These are phyloP conservation scores for Synanthedon tipuliformis DNA, from an alignment of 2,888 invertebrate genomes.

Conservation along the genomic window DNA sequence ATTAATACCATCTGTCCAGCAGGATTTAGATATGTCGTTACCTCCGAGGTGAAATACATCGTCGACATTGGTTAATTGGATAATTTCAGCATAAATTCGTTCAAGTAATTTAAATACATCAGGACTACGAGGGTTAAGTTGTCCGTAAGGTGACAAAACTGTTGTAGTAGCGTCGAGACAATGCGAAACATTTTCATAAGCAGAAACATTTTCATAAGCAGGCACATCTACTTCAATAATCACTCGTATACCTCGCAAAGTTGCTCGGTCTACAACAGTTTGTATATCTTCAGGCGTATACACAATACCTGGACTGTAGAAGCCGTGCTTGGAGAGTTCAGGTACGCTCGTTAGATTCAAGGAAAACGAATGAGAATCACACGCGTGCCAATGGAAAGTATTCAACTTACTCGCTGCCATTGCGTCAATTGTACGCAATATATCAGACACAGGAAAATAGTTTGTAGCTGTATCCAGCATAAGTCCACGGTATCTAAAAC, in stretches of 20 bases:
- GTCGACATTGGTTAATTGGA: conserved; percentile 78
- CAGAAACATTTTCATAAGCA: conserved; percentile 88
- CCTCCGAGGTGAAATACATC: conserved; percentile 85
- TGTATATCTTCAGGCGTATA: conserved; percentile 77
- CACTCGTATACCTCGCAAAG: conserved; percentile 84
- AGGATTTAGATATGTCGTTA: conserved; percentile 78
- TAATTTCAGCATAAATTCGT: conserved; percentile 78
- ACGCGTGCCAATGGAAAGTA: conserved; percentile 91
- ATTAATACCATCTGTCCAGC: conserved; percentile 76
- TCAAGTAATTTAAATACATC: conserved; percentile 77
- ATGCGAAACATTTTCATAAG: conserved; percentile 80
- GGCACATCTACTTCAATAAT: conserved; percentile 90
- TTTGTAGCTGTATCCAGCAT: conserved; percentile 91
- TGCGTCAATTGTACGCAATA: conserved; percentile 80
- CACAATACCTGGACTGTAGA: conserved; percentile 79
- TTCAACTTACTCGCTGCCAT: conserved; percentile 92
- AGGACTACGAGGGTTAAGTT: conserved; percentile 80
- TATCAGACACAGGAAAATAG: conserved; percentile 78
- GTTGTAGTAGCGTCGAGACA: conserved; percentile 79
- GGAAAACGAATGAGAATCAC: conserved; percentile 91
- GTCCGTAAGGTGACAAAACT: conserved; percentile 85
- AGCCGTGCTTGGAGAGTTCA: conserved; percentile 80
- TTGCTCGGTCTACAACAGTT: conserved; percentile 80
- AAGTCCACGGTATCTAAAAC: conserved; percentile 82
- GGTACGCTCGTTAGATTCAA: conserved; percentile 80